Percentiles rank a stretch among this genome's conserved stretches.
phyloP scores from a whole-genome alignment of 2,888 invertebrate genomes.

The Tipula lateralis region DNA sequence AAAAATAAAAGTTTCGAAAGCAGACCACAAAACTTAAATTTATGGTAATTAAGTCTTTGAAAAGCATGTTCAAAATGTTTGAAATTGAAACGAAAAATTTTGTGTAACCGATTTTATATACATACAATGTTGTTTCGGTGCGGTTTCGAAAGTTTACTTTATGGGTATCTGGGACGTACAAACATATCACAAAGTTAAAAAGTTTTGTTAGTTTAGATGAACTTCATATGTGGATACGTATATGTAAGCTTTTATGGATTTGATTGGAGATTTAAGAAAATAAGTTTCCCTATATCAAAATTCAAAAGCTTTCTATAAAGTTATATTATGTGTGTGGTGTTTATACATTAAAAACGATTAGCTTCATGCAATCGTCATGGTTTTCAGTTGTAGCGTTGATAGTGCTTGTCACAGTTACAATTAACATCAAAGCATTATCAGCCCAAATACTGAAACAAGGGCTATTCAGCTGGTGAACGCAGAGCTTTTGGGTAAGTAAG shows the following conservation, averaged over 20 bases:
- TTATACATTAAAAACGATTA: not conserved
- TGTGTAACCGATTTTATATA: not conserved
- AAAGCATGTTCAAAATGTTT: not conserved
- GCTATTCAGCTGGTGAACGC: too few species aligned
- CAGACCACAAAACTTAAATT: not conserved
- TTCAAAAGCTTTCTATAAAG: too few species aligned
- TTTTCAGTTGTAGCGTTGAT: too few species aligned
- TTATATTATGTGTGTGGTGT: not conserved
- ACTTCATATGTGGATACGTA: not conserved
- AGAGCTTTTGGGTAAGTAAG: too few species aligned
- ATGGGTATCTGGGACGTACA: not conserved
- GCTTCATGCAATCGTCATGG: not conserved
- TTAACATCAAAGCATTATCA: too few species aligned
- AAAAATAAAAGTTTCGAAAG: not conserved
- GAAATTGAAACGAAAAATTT: not conserved
- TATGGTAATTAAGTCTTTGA: conserved; percentile 1
- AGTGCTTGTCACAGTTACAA: too few species aligned
- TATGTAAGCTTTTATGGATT: not conserved
- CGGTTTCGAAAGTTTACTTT: not conserved
- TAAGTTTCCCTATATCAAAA: not conserved
- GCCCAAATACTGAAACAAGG: too few species aligned
- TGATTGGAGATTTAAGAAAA: not conserved
- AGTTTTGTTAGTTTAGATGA: not conserved
- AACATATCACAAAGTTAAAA: not conserved
- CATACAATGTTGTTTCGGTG: not conserved